These are phyloP conservation scores for Gorilla gorilla DNA, from an alignment of 2,113 vertebrate species.

Conservation along the genomic window DNA sequence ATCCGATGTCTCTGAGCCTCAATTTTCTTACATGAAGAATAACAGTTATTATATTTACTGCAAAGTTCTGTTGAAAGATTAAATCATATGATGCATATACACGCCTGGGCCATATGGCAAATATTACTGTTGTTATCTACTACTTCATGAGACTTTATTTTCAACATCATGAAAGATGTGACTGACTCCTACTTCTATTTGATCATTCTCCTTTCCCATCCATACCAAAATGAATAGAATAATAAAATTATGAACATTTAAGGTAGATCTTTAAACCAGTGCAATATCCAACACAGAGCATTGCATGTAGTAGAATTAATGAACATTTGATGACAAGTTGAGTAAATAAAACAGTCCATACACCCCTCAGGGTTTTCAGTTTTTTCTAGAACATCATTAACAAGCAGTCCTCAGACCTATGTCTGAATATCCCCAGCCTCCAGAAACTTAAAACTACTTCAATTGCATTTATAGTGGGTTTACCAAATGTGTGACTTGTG, in stretches of 20 bases:
- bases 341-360: background rate
- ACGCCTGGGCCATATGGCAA: background rate
- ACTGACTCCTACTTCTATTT: background rate
- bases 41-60: background rate
- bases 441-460: background rate
- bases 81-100: background rate
- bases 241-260: background rate
- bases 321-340: background rate
- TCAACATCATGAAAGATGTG: background rate
- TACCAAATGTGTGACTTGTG: background rate
- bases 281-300: background rate
- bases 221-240: background rate
- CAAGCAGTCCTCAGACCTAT: background rate
- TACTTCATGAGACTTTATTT: background rate
- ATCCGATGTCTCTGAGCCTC: background rate
- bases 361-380: background rate
- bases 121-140: background rate
- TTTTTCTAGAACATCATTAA: background rate
- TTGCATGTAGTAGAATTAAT: background rate
- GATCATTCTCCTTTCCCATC: background rate
- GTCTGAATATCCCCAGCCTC: background rate
- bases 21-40: slow-evolving; percentile 23
- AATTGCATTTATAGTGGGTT: background rate
- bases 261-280: background rate
- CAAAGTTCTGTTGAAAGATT: background rate